Evolutionary conservation across 2,888 invertebrate species (phyloP), one percentile per base, ranked within the genome.

Genomic region (Meiosimyza decipiens): DNA sequence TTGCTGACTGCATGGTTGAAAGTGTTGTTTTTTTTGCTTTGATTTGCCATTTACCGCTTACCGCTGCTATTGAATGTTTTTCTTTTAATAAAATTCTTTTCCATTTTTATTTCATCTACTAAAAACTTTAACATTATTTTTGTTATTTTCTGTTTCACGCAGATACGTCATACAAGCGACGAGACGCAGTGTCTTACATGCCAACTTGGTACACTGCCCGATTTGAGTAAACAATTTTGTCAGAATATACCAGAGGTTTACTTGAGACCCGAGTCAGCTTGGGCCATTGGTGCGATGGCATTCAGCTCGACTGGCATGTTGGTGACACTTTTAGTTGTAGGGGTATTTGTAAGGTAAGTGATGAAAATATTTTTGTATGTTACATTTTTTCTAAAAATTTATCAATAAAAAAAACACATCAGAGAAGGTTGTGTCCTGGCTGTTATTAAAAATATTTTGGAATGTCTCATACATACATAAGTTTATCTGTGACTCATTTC

Each of bases 221-320:
- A 95, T 85, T 88, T 88, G 1, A 90, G 92, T 65, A 93, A 95
- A 78, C 91, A 92, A 33, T 88, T 88, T 78, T 97, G 95, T 87
- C 90, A 90, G 15, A 90, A 92, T 72, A 94, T 96, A 77, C 94
- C 95, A 0, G 95, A 95, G 87, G 92, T 94, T 71, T 95, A 94
- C 85, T 89, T 95, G 74, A 89, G 92, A 22, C 92, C 93, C 13
- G 93, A 93, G 83, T 95, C 95, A 76, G 94, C 93, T 64, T 95
- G 96, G 93, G 97, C 97, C 6, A 96, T 97, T 74, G 96, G 95
- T 0, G 97, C 97, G 13, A 95, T 97, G 94, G 91, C 94, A 12
- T 92, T 97, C 84, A 94, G 96, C 50, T 91, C 94, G 11, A 91
- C 93, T 0, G 98, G 98, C 16, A 94, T 96, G 77, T 87, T 95